Evolutionary conservation across 2,888 invertebrate species (phyloP).

Genomic region (Drosophila multiciliata): DNA sequence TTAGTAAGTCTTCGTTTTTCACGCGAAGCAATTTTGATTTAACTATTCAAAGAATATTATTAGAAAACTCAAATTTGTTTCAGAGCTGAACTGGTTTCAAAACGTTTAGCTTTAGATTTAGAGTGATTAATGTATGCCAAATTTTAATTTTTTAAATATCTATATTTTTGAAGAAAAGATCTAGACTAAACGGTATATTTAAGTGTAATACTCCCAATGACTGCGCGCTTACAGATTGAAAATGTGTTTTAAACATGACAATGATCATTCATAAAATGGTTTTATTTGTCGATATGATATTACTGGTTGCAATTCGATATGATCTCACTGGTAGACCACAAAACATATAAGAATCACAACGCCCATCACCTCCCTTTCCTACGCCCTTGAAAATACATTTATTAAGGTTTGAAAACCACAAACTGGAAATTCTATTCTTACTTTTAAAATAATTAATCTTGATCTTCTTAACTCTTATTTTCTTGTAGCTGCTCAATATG

Average conservation of each 20-base stretch:
- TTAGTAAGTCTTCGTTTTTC: background rate
- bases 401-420: background rate
- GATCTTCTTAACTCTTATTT: background rate
- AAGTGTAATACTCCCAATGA: background rate
- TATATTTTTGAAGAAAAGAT: background rate
- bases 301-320: background rate
- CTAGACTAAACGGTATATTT: background rate
- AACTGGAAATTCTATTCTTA: background rate
- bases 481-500: constrained; percentile 59
- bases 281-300: background rate
- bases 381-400: background rate
- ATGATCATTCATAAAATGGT: background rate
- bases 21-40: background rate
- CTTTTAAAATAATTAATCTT: background rate
- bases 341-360: background rate
- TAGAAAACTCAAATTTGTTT: background rate
- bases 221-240: background rate
- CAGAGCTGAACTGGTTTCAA: background rate
- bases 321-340: background rate
- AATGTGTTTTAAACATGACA: background rate
- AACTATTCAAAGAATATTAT: background rate
- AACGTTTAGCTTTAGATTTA: background rate
- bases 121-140: background rate
- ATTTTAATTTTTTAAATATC: background rate
- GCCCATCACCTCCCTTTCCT: no score